These are phyloP conservation scores for Siphonodentalium dalli DNA, from an alignment of 2,888 invertebrate genomes.

Conservation along the genomic window DNA sequence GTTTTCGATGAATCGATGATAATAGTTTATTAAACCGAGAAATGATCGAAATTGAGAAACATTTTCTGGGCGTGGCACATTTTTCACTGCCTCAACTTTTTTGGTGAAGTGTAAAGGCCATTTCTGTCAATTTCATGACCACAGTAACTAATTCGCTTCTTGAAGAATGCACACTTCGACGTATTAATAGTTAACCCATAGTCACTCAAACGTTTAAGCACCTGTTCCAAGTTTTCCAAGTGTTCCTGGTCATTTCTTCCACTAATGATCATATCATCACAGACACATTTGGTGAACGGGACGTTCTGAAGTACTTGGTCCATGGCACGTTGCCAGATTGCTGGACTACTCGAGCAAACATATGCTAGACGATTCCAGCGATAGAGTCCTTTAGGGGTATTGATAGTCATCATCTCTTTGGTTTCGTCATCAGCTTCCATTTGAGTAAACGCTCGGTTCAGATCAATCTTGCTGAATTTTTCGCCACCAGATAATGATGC, in stretches of 20 bases:
- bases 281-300: constrained; percentile 1
- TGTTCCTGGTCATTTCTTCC: constrained; percentile 16
- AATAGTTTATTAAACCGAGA: constrained; percentile 9
- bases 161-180: constrained; percentile 2
- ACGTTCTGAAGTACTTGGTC: constrained; percentile 24
- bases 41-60: constrained; percentile 6
- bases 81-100: constrained; percentile 4
- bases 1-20: constrained; percentile 9
- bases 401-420: constrained; percentile 26
- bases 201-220: not conserved
- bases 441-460: constrained; percentile 30
- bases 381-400: constrained; percentile 29
- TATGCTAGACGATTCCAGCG: constrained; percentile 27
- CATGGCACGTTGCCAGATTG: constrained; percentile 30
- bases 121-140: not conserved
- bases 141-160: constrained; percentile 2
- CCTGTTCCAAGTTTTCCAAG: not conserved
- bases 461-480: constrained; percentile 35
- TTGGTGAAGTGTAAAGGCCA: constrained; percentile 2
- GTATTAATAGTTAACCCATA: not conserved
- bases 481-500: constrained; percentile 26
- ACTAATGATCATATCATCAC: constrained; percentile 23
- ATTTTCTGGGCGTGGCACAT: constrained; percentile 9
- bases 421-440: constrained; percentile 23
- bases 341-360: constrained; percentile 31